Base-by-base conservation (phyloP, 2,888 invertebrate species). In the Congeria kusceri region DNA sequence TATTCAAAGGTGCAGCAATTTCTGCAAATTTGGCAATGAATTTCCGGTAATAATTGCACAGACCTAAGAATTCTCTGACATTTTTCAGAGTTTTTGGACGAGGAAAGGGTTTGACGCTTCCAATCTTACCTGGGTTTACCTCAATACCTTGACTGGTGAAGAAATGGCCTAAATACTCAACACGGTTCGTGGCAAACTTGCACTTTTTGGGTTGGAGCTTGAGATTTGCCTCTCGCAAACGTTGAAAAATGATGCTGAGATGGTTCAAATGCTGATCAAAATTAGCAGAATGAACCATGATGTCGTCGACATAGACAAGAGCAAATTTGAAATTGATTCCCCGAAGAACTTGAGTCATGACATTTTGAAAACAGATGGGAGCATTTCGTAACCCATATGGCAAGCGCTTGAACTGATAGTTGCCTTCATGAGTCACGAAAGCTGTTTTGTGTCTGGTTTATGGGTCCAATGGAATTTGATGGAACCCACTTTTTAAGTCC, bases 261-360 rank as follows among this genome's bases (percentile, higher is more conserved):
- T 76, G 80, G 18, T 32, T 29, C 20, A 76, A 44, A 47, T 80
- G 80, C 23, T 64, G 32, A 20, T 59, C 58, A 58, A 80, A 64
- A 18, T 53, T 57, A 9, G 72, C 15, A 13, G 64, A 73, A 53
- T 78, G 73, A 11, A 75, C 58, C 11, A 85, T 27, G 1, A 86
- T 76, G 62, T 86, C 84, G 63, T 87, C 87, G n/a, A 86, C 59
- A 67, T 84, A 86, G 9, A 77, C 73, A 9, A 86, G 47, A 5
- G 70, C 69, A 57, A 63, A 82, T 67, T 84, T 84, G 69, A 75
- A 85, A n/a, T 80, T 78, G 1, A 76, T 61, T 13, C 61, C 61
- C n/a, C 39, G 47, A 9, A 76, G 69, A n/a, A 72, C 65, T 1
- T 44, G 23, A 3, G 65, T 11, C 80, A 80, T 80, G 18, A 68